phyloP scores from a whole-genome alignment of 2,113 vertebrate genomes.

The Oryzias celebensis region DNA sequence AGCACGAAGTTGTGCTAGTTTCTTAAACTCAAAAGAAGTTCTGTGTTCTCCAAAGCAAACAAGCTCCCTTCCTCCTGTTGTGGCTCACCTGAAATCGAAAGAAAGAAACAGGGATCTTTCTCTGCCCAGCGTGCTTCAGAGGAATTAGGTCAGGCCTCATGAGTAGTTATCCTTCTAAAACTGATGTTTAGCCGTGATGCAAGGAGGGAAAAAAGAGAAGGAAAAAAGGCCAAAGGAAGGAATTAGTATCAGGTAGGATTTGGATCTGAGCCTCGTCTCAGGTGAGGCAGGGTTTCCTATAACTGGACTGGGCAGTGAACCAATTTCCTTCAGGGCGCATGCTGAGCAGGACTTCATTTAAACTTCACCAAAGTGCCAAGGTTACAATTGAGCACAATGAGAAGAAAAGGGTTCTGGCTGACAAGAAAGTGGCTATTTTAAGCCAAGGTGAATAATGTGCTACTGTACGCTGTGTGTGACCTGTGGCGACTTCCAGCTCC shows the following conservation, averaged over 20 bases:
- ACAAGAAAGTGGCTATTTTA: constrained; percentile 54
- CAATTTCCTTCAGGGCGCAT: too few relatives aligned
- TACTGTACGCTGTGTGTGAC: constrained; percentile 40
- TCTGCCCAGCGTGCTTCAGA: constrained; percentile 29
- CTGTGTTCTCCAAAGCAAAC: too few relatives aligned
- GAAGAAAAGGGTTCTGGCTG: constrained; percentile 29
- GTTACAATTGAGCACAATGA: constrained; percentile 19
- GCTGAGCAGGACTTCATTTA: too few relatives aligned
- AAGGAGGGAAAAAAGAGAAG: not conserved
- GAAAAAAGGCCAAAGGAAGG: not conserved
- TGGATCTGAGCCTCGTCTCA: not conserved
- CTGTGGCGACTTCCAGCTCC: constrained; percentile 53
- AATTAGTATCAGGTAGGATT: not conserved
- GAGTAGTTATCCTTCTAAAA: constrained; percentile 28
- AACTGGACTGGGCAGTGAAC: too few relatives aligned
- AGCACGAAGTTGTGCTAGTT: too few relatives aligned
- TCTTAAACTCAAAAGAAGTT: too few relatives aligned
- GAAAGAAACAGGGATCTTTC: constrained; percentile 4
- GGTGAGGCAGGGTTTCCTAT: not conserved
- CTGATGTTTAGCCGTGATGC: constrained; percentile 1
- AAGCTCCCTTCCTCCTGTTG: constrained; percentile 10
- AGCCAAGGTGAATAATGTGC: constrained; percentile 41
- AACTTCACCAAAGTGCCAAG: constrained; percentile 4
- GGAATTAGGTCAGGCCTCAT: constrained; percentile 45
- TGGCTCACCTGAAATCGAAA: constrained; percentile 45